Evolutionary conservation across 2,113 vertebrate genomes (phyloP).

Genomic region (Glareola pratincola): DNA sequence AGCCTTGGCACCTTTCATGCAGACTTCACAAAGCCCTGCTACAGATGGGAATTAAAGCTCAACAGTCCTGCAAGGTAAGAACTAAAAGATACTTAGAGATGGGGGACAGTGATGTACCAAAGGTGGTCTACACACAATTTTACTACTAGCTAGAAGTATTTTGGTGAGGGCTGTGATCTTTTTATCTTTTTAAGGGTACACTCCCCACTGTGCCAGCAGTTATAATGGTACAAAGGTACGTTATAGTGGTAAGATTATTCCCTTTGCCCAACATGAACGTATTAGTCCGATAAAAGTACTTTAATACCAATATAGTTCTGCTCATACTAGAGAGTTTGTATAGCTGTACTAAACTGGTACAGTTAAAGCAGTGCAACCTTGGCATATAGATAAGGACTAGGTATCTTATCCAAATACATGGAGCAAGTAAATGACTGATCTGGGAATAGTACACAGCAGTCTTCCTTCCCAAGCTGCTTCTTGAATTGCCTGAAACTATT

Average conservation of each 20-base stretch:
- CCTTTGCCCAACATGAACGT: background rate
- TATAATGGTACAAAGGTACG: background rate
- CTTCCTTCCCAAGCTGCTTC: slow-evolving; percentile 19
- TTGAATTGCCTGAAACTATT: background rate
- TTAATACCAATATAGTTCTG: background rate
- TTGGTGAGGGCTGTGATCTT: background rate
- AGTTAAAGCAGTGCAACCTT: slow-evolving; percentile 8
- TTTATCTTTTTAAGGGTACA: background rate
- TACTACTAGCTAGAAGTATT: background rate
- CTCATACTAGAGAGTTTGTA: background rate
- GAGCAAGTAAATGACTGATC: slow-evolving; percentile 23
- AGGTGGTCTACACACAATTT: background rate
- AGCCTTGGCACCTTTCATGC: background rate
- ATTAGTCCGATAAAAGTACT: slow-evolving; percentile 24
- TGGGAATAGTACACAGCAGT: background rate
- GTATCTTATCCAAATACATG: slow-evolving; percentile 39
- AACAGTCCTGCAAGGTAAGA: background rate
- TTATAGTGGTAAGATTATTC: background rate
- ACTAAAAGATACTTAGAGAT: background rate
- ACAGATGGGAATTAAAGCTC: background rate
- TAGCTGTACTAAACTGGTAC: background rate
- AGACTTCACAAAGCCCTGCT: background rate
- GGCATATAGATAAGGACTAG: slow-evolving; percentile 34
- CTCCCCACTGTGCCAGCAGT: background rate
- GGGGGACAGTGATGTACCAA: background rate